Conservation (phyloP, 2,797 vertebrate genomes). For the Distichodus sexfasciatus region DNA sequence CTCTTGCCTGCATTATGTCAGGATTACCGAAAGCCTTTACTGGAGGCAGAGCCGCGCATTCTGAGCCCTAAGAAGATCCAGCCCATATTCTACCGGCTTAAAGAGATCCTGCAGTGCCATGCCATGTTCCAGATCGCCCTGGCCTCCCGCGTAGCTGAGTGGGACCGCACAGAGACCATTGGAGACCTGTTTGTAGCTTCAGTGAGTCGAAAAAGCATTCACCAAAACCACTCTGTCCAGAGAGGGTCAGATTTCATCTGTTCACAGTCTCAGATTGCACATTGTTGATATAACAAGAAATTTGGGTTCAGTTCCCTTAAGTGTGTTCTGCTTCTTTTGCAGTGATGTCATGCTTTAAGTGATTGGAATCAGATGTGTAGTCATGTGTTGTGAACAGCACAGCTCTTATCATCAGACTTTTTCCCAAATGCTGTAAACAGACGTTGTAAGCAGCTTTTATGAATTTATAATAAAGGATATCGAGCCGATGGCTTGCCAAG, state of each 20-base stretch:
- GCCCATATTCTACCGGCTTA: constrained; percentile 75
- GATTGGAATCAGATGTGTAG: background rate
- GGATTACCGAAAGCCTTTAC: constrained; percentile 82
- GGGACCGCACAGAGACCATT: constrained; percentile 81
- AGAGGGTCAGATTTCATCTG: background rate
- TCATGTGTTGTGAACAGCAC: background rate
- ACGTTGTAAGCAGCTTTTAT: no score
- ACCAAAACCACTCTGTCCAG: background rate
- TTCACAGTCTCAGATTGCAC: background rate
- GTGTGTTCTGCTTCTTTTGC: background rate
- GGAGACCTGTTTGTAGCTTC: constrained; percentile 88
- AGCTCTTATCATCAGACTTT: background rate
- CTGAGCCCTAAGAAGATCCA: constrained; percentile 79
- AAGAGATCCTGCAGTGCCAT: constrained; percentile 85
- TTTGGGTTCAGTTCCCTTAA: background rate
- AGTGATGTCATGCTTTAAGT: background rate
- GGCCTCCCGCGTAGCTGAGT: constrained; percentile 78
- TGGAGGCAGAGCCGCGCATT: constrained; percentile 81
- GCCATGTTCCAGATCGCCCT: constrained; percentile 87
- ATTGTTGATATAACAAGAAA: background rate
- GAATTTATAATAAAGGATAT: no score
- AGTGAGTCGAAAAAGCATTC: constrained; percentile 56
- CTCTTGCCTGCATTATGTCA: constrained; percentile 39
- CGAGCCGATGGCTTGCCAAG: no score
- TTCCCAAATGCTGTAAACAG: no score